Conservation (phyloP, 2,888 invertebrate species). For the Cosmopolites sordidus region DNA sequence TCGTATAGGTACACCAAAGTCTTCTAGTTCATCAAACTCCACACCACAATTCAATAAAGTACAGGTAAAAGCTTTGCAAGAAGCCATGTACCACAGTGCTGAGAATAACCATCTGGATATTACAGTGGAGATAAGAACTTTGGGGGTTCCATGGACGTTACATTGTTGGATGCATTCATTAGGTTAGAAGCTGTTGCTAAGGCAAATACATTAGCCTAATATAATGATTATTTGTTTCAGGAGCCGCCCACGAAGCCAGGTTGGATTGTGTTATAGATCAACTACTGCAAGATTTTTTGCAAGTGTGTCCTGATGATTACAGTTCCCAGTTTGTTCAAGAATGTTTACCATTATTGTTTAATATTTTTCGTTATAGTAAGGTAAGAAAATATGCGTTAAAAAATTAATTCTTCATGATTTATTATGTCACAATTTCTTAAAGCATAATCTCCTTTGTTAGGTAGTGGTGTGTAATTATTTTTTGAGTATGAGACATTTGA, state of each 20-base stretch:
- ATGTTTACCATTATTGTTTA: slow-evolving; percentile 82
- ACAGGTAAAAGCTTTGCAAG: slow-evolving; percentile 80
- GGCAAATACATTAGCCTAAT: no score
- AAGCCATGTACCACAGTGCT: slow-evolving; percentile 92
- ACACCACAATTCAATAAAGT: slow-evolving; percentile 66
- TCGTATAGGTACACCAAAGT: slow-evolving; percentile 33
- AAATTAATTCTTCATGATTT: no score
- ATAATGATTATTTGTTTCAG: slow-evolving; percentile 8
- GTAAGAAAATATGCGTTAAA: slow-evolving; percentile 47
- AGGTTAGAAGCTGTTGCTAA: no score
- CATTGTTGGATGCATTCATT: slow-evolving; percentile 91
- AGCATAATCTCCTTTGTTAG: no score
- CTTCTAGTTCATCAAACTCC: slow-evolving; percentile 38
- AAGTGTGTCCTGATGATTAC: slow-evolving; percentile 87
- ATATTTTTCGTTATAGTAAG: slow-evolving; percentile 86
- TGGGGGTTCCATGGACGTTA: slow-evolving; percentile 87
- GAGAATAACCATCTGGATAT: slow-evolving; percentile 89
- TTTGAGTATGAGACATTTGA: no score
- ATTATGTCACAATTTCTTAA: no score
- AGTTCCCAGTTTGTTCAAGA: slow-evolving; percentile 86
- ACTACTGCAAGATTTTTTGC: slow-evolving; percentile 81
- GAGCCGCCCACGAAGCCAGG: slow-evolving; percentile 79
- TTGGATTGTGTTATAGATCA: slow-evolving; percentile 84
- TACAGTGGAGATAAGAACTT: slow-evolving; percentile 78
- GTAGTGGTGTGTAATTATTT: no score